phyloP scores from a whole-genome alignment of 2,888 invertebrate genomes.

The Pimpla rufipes region DNA sequence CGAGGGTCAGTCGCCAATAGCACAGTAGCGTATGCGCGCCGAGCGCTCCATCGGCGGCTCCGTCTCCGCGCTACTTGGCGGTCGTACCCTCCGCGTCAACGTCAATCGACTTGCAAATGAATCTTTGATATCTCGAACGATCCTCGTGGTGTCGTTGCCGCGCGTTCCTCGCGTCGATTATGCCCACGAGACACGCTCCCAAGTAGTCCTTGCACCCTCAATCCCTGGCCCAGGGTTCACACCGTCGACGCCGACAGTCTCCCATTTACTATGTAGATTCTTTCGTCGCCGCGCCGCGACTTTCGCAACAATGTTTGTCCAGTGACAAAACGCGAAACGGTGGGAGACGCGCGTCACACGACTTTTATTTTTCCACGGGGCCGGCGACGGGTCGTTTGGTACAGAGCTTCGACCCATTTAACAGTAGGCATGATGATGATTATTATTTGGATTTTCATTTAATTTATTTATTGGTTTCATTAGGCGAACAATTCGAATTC shows the following conservation, averaged over 20 bases:
- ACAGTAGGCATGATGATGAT: no score
- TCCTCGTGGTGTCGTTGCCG: constrained; percentile 42
- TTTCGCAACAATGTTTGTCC: constrained; percentile 43
- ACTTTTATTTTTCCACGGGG: constrained; percentile 37
- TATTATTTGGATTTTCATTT: no score
- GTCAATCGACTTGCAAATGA: constrained; percentile 78
- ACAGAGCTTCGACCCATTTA: neutral
- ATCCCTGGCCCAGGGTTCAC: constrained; percentile 64
- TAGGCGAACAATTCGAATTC: neutral
- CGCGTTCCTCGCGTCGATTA: constrained; percentile 25
- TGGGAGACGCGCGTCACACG: constrained; percentile 7
- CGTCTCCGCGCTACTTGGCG: neutral
- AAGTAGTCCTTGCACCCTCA: constrained; percentile 50
- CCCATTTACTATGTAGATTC: constrained; percentile 43
- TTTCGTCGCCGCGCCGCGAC: constrained; percentile 1
- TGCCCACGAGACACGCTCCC: neutral
- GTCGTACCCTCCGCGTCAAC: constrained; percentile 2
- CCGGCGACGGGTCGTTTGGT: neutral
- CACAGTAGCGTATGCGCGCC: neutral
- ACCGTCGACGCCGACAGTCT: constrained; percentile 1
- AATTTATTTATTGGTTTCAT: neutral
- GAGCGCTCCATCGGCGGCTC: neutral
- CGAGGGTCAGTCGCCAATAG: constrained; percentile 53
- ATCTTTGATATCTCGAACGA: constrained; percentile 74
- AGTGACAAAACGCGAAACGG: neutral